Evolutionary conservation across 2,888 invertebrate species (phyloP).

Genomic region (Electrophaes corylata): DNA sequence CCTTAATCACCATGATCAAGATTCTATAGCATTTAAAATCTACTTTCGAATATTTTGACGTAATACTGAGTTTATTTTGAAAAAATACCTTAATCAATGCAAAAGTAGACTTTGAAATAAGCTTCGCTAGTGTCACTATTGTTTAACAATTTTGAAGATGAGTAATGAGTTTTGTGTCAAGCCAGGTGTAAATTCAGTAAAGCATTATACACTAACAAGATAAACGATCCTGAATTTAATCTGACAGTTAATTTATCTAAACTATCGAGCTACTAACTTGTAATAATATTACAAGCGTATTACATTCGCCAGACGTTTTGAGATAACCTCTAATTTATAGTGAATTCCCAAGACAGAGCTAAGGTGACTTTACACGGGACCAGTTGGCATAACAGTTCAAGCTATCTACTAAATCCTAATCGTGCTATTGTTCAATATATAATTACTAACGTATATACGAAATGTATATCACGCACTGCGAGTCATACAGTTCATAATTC

Average conservation of each 20-base stretch:
- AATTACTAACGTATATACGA: no score
- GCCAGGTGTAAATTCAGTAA: background rate
- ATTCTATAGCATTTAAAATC: no score
- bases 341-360: slow-evolving; percentile 21
- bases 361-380: slow-evolving; percentile 3
- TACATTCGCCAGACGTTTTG: slow-evolving; percentile 20
- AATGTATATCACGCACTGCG: no score
- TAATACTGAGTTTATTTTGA: no score
- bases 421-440: no score
- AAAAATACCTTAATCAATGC: no score
- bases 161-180: background rate
- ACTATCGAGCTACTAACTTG: slow-evolving; percentile 18
- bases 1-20: no score
- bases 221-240: slow-evolving; percentile 10
- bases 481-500: no score
- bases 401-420: no score
- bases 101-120: background rate
- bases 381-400: background rate
- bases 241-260: slow-evolving; percentile 26
- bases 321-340: slow-evolving; percentile 29
- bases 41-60: no score
- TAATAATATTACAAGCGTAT: slow-evolving; percentile 18
- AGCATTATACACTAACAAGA: slow-evolving; percentile 4
- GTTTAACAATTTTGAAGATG: background rate
- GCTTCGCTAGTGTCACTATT: background rate